Evolutionary conservation across 1,140 invertebrate species (phyloP).

Genomic region (Nephotettix cincticeps): DNA sequence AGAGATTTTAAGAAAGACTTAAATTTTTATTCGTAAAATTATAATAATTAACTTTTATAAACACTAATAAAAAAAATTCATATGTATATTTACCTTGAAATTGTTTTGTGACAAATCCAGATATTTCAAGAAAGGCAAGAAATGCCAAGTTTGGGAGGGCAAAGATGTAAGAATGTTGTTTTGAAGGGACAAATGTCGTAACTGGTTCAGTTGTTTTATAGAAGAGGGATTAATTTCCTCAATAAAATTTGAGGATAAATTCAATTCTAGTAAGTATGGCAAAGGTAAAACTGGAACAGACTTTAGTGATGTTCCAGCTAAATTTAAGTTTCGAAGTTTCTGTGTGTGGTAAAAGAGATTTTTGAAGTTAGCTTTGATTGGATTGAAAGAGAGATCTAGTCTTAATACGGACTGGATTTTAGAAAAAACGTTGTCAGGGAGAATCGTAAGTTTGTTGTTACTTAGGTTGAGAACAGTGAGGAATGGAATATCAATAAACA

Average conservation of each 20-base stretch:
- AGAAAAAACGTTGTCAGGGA: slow-evolving; percentile 87
- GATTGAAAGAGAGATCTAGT: slow-evolving; percentile 78
- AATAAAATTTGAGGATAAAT: slow-evolving; percentile 73
- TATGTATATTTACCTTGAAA: slow-evolving; percentile 55
- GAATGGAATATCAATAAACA: slow-evolving; percentile 78
- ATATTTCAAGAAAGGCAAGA: slow-evolving; percentile 56
- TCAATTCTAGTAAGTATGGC: slow-evolving; percentile 68
- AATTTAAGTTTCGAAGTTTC: slow-evolving; percentile 70
- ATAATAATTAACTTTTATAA: too few species aligned
- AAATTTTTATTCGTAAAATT: too few species aligned
- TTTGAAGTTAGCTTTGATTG: slow-evolving; percentile 79
- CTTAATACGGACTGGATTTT: slow-evolving; percentile 73
- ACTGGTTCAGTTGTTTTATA: slow-evolving; percentile 59
- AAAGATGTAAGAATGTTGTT: slow-evolving; percentile 65
- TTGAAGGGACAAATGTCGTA: slow-evolving; percentile 65
- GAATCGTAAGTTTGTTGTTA: slow-evolving; percentile 76
- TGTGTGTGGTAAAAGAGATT: slow-evolving; percentile 87
- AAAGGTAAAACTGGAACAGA: slow-evolving; percentile 70
- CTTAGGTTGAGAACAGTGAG: slow-evolving; percentile 75
- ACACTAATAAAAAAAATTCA: too few species aligned
- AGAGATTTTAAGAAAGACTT: too few species aligned
- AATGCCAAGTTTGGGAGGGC: slow-evolving; percentile 60
- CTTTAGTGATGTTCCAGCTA: slow-evolving; percentile 71
- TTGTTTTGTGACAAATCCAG: slow-evolving; percentile 65
- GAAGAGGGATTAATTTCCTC: slow-evolving; percentile 59